Evolutionary conservation across 1,140 invertebrate genomes (phyloP).

Genomic region (Lordiphosa stackelbergi): DNA sequence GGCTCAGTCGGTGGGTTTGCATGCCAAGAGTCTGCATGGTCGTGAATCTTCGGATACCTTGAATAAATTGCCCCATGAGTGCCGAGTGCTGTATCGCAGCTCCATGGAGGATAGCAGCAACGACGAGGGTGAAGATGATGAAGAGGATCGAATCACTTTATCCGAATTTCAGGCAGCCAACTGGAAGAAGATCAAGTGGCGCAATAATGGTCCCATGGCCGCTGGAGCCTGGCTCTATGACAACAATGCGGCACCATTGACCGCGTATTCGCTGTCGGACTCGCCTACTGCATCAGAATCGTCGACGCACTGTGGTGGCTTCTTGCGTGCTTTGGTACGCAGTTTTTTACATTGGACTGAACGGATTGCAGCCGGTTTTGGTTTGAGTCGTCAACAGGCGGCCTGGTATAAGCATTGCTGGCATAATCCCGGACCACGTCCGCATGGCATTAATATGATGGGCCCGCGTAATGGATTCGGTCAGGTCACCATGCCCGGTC

Average conservation of each 20-base stretch:
- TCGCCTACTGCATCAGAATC: not conserved
- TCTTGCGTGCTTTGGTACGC: conserved; percentile 11
- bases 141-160: conserved; percentile 1
- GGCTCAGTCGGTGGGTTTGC: not conserved
- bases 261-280: not conserved
- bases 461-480: not conserved
- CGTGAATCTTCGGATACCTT: conserved; percentile 1
- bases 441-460: conserved; percentile 5
- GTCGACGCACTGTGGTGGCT: conserved; percentile 1
- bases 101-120: not conserved
- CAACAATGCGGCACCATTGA: not conserved
- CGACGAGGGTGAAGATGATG: not conserved
- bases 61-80: not conserved
- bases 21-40: not conserved
- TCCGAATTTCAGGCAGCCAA: not conserved
- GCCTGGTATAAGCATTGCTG: conserved; percentile 59
- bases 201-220: not conserved
- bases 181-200: conserved; percentile 9
- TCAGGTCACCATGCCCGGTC: not conserved
- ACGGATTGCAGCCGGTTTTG: conserved; percentile 40
- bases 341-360: conserved; percentile 16
- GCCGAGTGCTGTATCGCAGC: not conserved
- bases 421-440: conserved; percentile 25
- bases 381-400: conserved; percentile 35
- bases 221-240: not conserved